Conservation (phyloP, 1,140 invertebrate genomes). For the Vollenhovia emeryi region DNA sequence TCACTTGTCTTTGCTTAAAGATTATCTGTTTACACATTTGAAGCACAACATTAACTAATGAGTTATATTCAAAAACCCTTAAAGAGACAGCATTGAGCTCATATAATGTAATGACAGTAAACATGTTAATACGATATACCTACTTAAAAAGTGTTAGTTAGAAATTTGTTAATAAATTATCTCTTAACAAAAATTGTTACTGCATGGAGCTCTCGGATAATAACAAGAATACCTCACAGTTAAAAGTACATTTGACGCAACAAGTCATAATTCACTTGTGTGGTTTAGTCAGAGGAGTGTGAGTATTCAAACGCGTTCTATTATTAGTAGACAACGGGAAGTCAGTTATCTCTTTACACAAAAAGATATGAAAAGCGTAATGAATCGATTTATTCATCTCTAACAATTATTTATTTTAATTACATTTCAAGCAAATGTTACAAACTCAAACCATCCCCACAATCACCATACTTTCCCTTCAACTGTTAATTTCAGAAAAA, state of each 20-base stretch:
- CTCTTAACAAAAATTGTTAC: too few relatives aligned
- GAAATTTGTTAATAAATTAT: too few relatives aligned
- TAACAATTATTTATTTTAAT: background rate
- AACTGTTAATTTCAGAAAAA: background rate
- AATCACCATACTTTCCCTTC: background rate
- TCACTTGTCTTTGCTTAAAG: background rate
- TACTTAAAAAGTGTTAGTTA: constrained; percentile 10
- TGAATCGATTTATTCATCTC: background rate
- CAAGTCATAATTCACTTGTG: background rate
- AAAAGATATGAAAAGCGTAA: background rate
- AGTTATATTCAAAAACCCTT: background rate
- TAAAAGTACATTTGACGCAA: background rate
- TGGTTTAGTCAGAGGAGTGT: background rate
- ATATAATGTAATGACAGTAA: background rate
- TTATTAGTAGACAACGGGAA: constrained; percentile 2
- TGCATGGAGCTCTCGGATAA: background rate
- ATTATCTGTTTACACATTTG: background rate
- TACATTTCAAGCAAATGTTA: background rate
- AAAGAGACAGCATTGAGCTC: background rate
- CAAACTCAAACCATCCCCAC: background rate
- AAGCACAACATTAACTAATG: constrained; percentile 11
- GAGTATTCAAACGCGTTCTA: constrained; percentile 10
- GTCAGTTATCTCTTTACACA: background rate
- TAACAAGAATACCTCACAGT: background rate
- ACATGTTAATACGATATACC: constrained; percentile 8